These are phyloP conservation scores for Chloropsis hardwickii DNA, from an alignment of 2,113 vertebrate genomes.

Conservation along the genomic window DNA sequence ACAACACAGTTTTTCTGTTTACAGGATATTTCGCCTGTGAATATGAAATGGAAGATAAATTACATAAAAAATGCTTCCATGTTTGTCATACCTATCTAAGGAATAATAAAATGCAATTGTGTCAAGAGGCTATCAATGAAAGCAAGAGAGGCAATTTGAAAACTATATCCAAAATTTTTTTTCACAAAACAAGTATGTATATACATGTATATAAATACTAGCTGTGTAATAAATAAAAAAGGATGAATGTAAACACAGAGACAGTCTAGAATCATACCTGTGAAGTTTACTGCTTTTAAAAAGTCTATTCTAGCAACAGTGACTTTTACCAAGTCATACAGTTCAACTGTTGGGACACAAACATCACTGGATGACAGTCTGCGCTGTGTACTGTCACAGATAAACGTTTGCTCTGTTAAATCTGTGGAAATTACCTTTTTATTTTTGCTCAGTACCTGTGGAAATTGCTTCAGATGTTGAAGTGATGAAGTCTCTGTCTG, in stretches of 20 bases:
- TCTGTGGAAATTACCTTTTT: neutral
- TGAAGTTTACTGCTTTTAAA: neutral
- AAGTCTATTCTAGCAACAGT: fast-evolving
- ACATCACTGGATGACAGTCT: neutral
- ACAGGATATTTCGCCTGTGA: neutral
- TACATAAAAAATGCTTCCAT: neutral
- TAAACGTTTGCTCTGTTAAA: neutral
- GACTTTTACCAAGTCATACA: neutral
- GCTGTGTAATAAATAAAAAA: neutral
- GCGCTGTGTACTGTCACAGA: neutral
- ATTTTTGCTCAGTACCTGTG: neutral
- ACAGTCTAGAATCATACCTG: neutral
- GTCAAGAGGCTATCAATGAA: neutral
- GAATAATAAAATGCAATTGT: neutral
- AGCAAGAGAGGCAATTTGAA: neutral
- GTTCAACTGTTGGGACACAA: neutral
- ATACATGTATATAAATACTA: neutral
- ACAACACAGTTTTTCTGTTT: neutral
- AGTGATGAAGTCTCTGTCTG: neutral
- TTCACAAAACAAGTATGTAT: neutral
- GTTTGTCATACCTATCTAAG: neutral
- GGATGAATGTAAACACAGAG: neutral
- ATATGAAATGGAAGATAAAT: neutral
- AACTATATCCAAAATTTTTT: neutral
- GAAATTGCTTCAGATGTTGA: neutral